Evolutionary conservation across 1,140 invertebrate genomes (phyloP), one percentile per base, ranked within the genome.

Genomic region (Drosophila malerkotliana): DNA sequence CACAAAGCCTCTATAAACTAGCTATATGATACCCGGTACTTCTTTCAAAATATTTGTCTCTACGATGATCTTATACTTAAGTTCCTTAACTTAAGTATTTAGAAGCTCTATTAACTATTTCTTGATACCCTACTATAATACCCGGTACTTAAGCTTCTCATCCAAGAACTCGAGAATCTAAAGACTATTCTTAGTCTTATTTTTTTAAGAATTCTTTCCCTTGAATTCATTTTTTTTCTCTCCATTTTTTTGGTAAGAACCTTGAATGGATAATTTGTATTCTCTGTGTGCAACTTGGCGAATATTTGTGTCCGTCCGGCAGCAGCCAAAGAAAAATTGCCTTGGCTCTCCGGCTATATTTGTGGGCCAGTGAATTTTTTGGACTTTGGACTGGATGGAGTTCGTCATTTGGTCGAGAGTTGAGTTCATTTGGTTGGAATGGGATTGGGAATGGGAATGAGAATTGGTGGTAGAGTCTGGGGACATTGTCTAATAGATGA

Each of bases 401-500:
- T 80, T 81, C 76, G 66, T 77, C 78, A 81, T 77, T 77, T 59
- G 44, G 76, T 73, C 48, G 69, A 73, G 69, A 73, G 73, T 82
- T 56, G 60, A 82, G 77, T 81, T 85, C 77, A 87, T 87, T 75
- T 85, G 80, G 30, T 7, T 37, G 21, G 26, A 15, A 37, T 41
- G 41, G 41, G 41, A 15, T 5, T 26, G 44, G 6, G 26, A 0
- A 1, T 4, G 10, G 26, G 2, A 10, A 37, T 30, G 6, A 8
- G 49, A 30, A 30, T 4, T 4, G 10, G 24, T 21, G 2, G 49
- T 1, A 12, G 48, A 14, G 26, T 56, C 49, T 24, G 30, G 52
- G 67, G 68, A 87, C 77, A 85, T 78, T 85, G 78, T 88, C 77
- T 87, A 87, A 87, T 87, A 87, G 82, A 87, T 87, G 82, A 79